Evolutionary conservation across 2,888 invertebrate genomes (phyloP), one percentile per base, ranked within the genome.

Genomic region (Idaea dimidiata): DNA sequence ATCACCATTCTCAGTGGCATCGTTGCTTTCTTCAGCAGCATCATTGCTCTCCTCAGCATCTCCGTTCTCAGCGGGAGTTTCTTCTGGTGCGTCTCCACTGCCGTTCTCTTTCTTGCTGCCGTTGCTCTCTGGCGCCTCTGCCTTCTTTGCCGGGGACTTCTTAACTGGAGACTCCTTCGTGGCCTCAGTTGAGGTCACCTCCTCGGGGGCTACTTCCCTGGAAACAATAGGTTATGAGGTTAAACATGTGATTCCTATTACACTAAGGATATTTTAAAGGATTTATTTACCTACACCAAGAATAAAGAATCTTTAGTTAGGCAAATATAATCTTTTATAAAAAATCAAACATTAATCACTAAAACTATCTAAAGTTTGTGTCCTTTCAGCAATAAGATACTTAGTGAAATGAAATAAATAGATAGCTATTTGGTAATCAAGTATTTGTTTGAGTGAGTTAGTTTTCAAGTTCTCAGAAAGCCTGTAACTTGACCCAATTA

Each of bases 111-210:
- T 88, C 66, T 90, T 91, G 43, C 3, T 14, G 72, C 93, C 93
- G 67, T 93, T 93, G 75, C 93, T 93, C 72, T 92, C 91, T 18
- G 84, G 77, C 8, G 75, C 83, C 66, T 93, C 93, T 0, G 80
- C 87, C 78, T 94, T 94, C 77, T 93, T 93, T 63, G 86, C 86
- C 16, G 93, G 93, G 17, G 93, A 90, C 74, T 93, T 93, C 78
- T 93, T 93, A 7, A 93, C 89, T 70, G 93, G 93, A 6, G 91
- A 92, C 74, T 93, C 93, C 71, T 92, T 93, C 2, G 68, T 88
- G 66, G 68, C 87, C 69, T 92, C 92, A 31, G 91, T 89, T 16
- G 92, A 92, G 74, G 87, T 83, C n/a, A 91, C 92, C 76, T 91
- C 92, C 76, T 92, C 92, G 14, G 91, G 75, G n/a, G 82, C 88